Evolutionary conservation across 2,888 invertebrate species (phyloP), one percentile per base, ranked within the genome.

Genomic region (Meghimatium bilineatum): DNA sequence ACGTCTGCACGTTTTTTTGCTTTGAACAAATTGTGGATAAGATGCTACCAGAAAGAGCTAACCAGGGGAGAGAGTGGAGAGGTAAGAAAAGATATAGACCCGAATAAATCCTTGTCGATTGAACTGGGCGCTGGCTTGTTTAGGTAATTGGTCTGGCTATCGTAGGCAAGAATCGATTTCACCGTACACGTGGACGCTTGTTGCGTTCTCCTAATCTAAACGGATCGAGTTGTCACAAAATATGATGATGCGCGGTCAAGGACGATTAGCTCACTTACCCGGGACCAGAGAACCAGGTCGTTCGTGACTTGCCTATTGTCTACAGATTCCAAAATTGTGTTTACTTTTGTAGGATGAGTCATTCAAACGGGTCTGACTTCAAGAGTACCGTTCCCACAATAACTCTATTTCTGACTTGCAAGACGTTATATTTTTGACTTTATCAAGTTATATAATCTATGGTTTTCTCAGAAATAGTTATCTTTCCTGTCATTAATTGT

Each of bases 71-170:
- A 20, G 20, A 20, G 56, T 3, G 8, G 23, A 56, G 56, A 20
- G 56, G 20, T 2, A 12, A 3, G 2, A 8, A 23, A 17, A 69
- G 36, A 71, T 71, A 71, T 26, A 38, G 71, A 71, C 26, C 26
- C 23, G 71, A 71, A 26, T 26, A 38, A 71, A 71, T 23, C 26
- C 36, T 71, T 38, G 36, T 71, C 36, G 36, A 69, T 69, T 69
- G 71, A 71, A 71, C 36, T 71, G 38, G 36, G 71, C 36, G 71
- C 3, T 36, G 23, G 38, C 17, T 36, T 71, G 26, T 71, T 71
- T 71, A 36, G 20, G 71, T 71, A 38, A 71, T 71, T 71, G 71
- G 71, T 71, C 71, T 71, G 71, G 71, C 36, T 38, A 44, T 6
- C 26, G 23, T 71, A 71, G 38, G 38, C 38, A 38, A 38, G 71